phyloP scores from a whole-genome alignment of 1,140 invertebrate species.

The Diachasmimorpha longicaudata region DNA sequence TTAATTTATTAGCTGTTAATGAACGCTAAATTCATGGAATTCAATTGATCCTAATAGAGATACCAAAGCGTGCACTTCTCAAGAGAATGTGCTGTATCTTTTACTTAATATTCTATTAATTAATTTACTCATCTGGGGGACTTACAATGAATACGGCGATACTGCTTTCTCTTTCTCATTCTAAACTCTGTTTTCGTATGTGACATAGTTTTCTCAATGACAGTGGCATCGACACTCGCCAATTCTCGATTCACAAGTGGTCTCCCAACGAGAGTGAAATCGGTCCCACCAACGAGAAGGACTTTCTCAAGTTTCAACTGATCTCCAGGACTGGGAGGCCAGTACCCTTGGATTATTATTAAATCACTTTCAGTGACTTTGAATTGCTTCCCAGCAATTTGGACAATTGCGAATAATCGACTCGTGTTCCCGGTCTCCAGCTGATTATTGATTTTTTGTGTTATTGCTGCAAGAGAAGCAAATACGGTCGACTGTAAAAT shows the following conservation, averaged over 20 bases:
- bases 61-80: too few relatives aligned
- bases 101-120: too few relatives aligned
- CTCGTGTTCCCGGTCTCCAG: slow-evolving; percentile 66
- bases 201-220: slow-evolving; percentile 89
- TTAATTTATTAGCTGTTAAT: not conserved
- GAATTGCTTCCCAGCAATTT: slow-evolving; percentile 83
- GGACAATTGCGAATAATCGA: slow-evolving; percentile 85
- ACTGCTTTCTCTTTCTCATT: slow-evolving; percentile 79
- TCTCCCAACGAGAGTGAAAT: slow-evolving; percentile 85
- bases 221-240: slow-evolving; percentile 80
- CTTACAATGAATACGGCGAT: slow-evolving; percentile 76
- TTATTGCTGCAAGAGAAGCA: not conserved
- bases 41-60: too few relatives aligned
- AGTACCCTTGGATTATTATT: slow-evolving; percentile 81
- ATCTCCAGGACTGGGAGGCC: slow-evolving; percentile 84
- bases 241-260: slow-evolving; percentile 79
- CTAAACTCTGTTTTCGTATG: slow-evolving; percentile 80
- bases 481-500: not conserved
- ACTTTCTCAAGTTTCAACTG: slow-evolving; percentile 87
- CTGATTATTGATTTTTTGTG: slow-evolving; percentile 64
- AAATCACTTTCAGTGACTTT: slow-evolving; percentile 89
- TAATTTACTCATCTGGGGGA: not conserved
- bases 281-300: slow-evolving; percentile 79
- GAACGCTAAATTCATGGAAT: not conserved
- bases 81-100: too few relatives aligned